Conservation (phyloP, 2,113 vertebrate species). For the Trachemys scripta region DNA sequence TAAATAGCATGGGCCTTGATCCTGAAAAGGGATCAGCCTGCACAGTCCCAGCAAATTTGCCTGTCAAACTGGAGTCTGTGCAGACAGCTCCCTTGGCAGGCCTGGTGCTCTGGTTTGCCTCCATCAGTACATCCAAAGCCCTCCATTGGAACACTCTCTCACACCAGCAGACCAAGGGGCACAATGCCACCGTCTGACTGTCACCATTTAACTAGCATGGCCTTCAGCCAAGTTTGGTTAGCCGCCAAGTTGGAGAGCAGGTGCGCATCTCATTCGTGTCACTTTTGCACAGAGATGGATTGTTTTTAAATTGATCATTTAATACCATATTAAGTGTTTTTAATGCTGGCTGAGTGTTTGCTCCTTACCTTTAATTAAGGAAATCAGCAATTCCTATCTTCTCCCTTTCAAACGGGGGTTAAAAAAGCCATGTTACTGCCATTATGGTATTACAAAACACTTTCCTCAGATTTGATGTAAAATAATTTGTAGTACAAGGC, state of each 20-base stretch:
- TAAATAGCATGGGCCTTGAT: rapidly evolving
- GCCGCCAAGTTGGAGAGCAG: background rate
- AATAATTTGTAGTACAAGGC: rapidly evolving
- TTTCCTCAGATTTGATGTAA: background rate
- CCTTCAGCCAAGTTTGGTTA: background rate
- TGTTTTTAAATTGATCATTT: background rate
- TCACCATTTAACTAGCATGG: rapidly evolving
- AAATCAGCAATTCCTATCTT: background rate
- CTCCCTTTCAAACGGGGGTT: background rate
- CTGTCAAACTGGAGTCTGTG: background rate
- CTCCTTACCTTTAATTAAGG: background rate
- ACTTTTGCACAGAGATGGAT: background rate
- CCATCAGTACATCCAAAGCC: background rate
- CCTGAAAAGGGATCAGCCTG: rapidly evolving
- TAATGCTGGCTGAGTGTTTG: background rate
- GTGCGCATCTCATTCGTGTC: rapidly evolving
- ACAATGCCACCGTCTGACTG: background rate
- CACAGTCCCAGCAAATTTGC: background rate
- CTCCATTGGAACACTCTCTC: background rate
- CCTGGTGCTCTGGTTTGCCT: background rate
- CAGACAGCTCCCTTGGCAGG: background rate
- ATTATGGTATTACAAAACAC: background rate
- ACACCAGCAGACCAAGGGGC: background rate
- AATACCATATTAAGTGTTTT: background rate
- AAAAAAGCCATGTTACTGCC: background rate